These are phyloP conservation scores for Cynopterus brachyotis DNA, from an alignment of 2,113 vertebrate genomes.

Conservation along the genomic window DNA sequence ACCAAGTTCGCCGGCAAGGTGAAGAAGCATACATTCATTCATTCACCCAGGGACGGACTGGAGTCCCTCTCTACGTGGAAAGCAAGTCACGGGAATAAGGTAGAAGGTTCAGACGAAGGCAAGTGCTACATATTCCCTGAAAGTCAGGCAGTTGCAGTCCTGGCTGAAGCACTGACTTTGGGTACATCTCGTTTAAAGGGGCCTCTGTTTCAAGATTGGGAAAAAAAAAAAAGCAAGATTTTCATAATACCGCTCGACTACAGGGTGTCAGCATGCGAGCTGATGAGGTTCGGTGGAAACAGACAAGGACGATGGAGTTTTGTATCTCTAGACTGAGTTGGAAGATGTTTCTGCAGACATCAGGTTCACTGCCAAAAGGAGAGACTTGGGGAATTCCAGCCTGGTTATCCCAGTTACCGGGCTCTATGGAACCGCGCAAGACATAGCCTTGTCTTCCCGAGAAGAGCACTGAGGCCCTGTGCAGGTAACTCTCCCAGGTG, in stretches of 20 bases:
- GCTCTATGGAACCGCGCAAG: constrained; percentile 68
- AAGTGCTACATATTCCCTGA: neutral
- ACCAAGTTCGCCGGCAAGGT: neutral
- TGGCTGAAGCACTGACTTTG: neutral
- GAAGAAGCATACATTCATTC: neutral
- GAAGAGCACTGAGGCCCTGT: neutral
- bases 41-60: neutral
- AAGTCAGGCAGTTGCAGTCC: neutral
- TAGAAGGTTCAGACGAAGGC: neutral
- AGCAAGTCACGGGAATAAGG: neutral
- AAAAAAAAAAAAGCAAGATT: neutral
- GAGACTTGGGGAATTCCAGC: constrained; percentile 73
- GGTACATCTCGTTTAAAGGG: neutral
- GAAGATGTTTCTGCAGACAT: constrained; percentile 75
- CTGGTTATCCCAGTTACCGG: constrained; percentile 70
- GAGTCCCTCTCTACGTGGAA: neutral
- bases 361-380: constrained; percentile 74
- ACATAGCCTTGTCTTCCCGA: constrained; percentile 50
- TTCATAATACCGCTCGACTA: neutral
- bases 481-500: constrained; percentile 68
- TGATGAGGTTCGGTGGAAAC: neutral
- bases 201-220: constrained; percentile 45
- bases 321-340: neutral
- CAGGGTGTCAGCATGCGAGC: neutral
- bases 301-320: no score